Percentiles rank a stretch among this genome's conserved stretches.
Evolutionary conservation across 2,797 vertebrate genomes (phyloP).

Genomic region (Acanthurus leucopareius): DNA sequence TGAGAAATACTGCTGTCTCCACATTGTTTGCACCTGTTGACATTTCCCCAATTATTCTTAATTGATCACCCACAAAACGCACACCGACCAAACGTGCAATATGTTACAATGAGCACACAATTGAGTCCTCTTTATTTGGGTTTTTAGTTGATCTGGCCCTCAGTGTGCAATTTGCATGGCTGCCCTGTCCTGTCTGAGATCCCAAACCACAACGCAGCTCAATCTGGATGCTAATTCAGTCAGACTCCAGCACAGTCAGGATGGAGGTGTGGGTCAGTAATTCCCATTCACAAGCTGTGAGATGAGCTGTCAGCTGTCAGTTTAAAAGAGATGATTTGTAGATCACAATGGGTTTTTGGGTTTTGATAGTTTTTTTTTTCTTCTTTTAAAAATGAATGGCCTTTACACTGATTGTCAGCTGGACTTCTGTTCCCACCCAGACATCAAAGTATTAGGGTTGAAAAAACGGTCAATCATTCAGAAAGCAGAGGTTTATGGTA

Average conservation of each 20-base stretch:
- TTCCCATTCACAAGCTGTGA: conserved; percentile 37
- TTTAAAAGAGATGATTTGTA: conserved; percentile 28
- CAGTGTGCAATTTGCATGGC: conserved; percentile 41
- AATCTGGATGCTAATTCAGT: conserved; percentile 59
- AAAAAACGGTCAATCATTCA: neutral
- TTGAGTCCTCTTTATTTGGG: too few relatives aligned
- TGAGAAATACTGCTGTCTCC: too few relatives aligned
- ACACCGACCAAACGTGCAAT: too few relatives aligned
- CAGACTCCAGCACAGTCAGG: neutral
- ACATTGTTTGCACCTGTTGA: too few relatives aligned
- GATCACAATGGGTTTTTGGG: conserved; percentile 16
- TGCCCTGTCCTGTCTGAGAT: conserved; percentile 21
- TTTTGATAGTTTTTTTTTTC: conserved; percentile 12
- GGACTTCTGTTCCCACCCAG: neutral
- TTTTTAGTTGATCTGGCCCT: too few relatives aligned
- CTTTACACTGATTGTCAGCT: neutral
- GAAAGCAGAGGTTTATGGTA: neutral
- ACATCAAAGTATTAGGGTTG: neutral
- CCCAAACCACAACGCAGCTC: conserved; percentile 27
- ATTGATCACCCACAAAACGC: too few relatives aligned
- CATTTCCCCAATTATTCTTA: too few relatives aligned
- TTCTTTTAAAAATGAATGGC: neutral
- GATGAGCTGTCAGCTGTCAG: conserved; percentile 40
- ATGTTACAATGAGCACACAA: too few relatives aligned
- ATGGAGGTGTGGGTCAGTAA: conserved; percentile 25